phyloP scores from a whole-genome alignment of 1,140 invertebrate species.

The Euwallacea fornicatus region DNA sequence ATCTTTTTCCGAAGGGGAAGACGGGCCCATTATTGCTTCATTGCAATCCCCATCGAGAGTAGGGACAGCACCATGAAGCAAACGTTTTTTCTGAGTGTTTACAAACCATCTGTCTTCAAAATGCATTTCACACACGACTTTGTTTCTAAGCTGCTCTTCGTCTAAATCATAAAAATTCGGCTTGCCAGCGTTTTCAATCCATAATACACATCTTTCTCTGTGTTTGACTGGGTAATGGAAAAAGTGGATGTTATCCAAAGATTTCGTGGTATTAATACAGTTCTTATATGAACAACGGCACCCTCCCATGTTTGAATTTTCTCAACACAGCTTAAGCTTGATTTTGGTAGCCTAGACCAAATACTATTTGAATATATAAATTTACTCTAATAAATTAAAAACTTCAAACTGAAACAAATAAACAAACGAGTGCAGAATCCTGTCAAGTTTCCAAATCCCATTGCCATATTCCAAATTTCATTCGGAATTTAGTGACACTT shows the following conservation, averaged over 20 bases:
- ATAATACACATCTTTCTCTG: conserved; percentile 58
- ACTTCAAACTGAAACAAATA: too few species aligned
- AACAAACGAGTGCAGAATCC: too few species aligned
- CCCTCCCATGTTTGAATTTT: conserved; percentile 56
- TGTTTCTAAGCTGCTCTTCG: conserved; percentile 61
- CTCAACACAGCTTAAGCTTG: too few species aligned
- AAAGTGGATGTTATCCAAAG: conserved; percentile 59
- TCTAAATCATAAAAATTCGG: conserved; percentile 57
- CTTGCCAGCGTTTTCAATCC: conserved; percentile 59
- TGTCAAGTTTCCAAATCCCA: too few species aligned
- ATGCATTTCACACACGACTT: conserved; percentile 62
- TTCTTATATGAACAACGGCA: conserved; percentile 60
- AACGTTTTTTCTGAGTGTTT: conserved; percentile 54
- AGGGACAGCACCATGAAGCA: conserved; percentile 49
- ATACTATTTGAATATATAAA: too few species aligned
- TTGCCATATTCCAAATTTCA: too few species aligned
- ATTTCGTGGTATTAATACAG: conserved; percentile 55
- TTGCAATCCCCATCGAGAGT: conserved; percentile 47
- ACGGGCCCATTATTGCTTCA: neutral
- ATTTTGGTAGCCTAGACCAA: too few species aligned
- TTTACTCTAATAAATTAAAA: too few species aligned
- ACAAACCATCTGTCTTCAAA: conserved; percentile 60
- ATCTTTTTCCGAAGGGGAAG: neutral
- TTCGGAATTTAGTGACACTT: too few species aligned
- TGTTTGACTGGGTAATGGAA: conserved; percentile 64